phyloP scores from a whole-genome alignment of 2,888 invertebrate genomes.

The Callyntrura guangdongensis region DNA sequence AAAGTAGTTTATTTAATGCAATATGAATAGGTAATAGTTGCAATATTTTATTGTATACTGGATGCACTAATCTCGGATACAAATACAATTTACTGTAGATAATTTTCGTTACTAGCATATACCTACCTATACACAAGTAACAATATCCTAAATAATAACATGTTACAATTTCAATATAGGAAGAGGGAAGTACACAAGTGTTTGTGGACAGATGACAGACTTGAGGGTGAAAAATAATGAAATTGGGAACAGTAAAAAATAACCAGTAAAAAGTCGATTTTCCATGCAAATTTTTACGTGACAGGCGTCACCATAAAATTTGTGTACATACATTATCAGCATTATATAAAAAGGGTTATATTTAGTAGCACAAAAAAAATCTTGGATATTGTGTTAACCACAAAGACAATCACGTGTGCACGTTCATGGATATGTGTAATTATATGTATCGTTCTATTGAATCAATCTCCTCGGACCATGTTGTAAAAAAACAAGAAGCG shows the following conservation, averaged over 20 bases:
- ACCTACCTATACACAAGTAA: background rate
- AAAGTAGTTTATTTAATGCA: background rate
- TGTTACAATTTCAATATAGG: conserved; percentile 66
- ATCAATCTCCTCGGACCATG: background rate
- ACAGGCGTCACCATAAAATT: conserved; percentile 24
- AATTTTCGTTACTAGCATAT: background rate
- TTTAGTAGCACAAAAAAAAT: background rate
- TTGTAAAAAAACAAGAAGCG: conserved; percentile 24
- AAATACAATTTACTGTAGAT: conserved; percentile 17
- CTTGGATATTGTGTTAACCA: background rate
- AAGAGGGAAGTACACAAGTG: conserved; percentile 64
- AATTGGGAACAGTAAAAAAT: conserved; percentile 37
- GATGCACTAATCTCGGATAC: background rate
- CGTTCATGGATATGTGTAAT: background rate
- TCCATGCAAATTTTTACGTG: conserved; percentile 47
- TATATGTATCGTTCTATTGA: background rate
- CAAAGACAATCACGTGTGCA: background rate
- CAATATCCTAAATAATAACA: background rate
- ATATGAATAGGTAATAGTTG: background rate
- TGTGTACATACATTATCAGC: background rate
- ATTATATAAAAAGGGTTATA: background rate
- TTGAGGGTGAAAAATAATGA: background rate
- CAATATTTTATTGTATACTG: background rate
- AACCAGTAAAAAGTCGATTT: conserved; percentile 1
- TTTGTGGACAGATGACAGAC: conserved; percentile 31